A percentile compares a stretch with the other conserved stretches of the same genome.
phyloP scores from a whole-genome alignment of 2,113 vertebrate genomes.

The Phalacrocorax aristotelis region DNA sequence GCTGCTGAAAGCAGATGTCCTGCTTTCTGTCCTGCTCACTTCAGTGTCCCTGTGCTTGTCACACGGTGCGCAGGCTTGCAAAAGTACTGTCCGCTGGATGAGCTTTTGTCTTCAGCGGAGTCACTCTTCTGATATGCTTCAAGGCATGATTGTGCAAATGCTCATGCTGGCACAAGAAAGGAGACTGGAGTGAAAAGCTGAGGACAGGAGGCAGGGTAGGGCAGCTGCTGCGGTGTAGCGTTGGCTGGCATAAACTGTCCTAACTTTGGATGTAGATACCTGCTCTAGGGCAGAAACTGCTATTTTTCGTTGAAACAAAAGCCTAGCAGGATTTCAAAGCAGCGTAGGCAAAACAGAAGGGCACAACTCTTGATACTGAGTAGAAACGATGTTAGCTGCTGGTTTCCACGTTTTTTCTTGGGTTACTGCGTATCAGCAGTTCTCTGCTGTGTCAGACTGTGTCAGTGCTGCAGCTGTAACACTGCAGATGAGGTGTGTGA shows the following conservation, averaged over 20 bases:
- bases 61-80: not conserved
- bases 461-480: not conserved
- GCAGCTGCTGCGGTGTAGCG: not conserved
- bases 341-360: not conserved
- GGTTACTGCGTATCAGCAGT: not conserved
- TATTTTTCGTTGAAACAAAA: not conserved
- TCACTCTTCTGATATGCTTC: not conserved
- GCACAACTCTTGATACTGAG: not conserved
- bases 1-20: not conserved
- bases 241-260: not conserved
- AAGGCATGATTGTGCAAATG: too few relatives aligned
- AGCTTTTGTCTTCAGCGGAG: not conserved
- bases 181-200: not conserved
- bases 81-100: not conserved
- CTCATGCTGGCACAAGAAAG: not conserved
- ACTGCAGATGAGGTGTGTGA: not conserved
- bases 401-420: not conserved
- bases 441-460: not conserved
- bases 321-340: not conserved
- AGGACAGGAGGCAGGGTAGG: not conserved
- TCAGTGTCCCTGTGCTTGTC: not conserved
- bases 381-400: not conserved
- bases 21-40: not conserved
- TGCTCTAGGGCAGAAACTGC: not conserved
- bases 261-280: not conserved